Evolutionary conservation across 2,888 invertebrate species (phyloP), one percentile per base, ranked within the genome.

Genomic region (Trissonchulus latispiculum): DNA sequence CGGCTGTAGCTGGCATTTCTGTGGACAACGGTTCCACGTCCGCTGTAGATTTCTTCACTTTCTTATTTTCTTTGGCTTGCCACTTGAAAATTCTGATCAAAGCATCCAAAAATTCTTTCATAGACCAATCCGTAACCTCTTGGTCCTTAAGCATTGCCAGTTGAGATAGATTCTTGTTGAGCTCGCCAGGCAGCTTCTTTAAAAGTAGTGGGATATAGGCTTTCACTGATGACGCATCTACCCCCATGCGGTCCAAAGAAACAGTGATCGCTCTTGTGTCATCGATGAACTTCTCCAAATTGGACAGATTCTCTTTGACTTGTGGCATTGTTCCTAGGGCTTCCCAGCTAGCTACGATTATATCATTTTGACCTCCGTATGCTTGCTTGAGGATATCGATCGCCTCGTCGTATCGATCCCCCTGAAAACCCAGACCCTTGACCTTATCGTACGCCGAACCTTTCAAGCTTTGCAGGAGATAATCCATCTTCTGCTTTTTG

Each of bases 201-300:
- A 64, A 8, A 8, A 64, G 64, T 29, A 31, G 15, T 15, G 64
- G 64, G 8, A 64, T 29, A 28, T 31, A 15, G 8, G 33, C 64
- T 28, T 15, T 64, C 8, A 64, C 15, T 15, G 64, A 8, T 18
- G 64, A 8, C 28, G 8, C 8, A 29, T 64, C 29, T 3, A 33
- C 28, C 18, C 64, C 64, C 31, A 31, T 28, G 33, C 64, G 64
- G 8, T 64, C 31, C 28, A 64, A 29, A 31, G 28, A 64, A 28
- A 33, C 8, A 15, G 33, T 33, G 64, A 64, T n/a, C 15, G 64
- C 64, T 33, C 18, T 28, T 18, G 64, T 8, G 28, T 64, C 64
- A 29, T 64, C 64, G 28, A 33, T 64, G 28, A 64, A 64, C 64
- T 64, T 64, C 28, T 64, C 64, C 31, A 64, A 29, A 64, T 64